A percentile compares a stretch with the other conserved stretches of the same genome.
Conservation (phyloP, 2,113 vertebrate genomes). For the Plecotus auritus region DNA sequence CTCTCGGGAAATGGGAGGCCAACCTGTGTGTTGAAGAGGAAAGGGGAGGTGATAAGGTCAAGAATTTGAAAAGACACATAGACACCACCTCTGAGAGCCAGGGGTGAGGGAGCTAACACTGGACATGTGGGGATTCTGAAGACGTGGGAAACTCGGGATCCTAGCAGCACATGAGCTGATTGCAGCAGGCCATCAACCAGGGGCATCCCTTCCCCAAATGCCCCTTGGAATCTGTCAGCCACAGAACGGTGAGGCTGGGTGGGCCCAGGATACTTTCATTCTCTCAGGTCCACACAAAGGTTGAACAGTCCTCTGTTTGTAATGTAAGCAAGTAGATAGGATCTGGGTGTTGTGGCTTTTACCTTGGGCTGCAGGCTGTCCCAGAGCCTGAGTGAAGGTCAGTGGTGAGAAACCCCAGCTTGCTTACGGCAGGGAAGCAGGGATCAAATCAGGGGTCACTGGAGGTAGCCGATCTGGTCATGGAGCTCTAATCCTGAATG, state of each 20-base stretch:
- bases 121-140: neutral
- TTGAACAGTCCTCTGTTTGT: neutral
- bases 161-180: neutral
- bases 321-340: slow-evolving; percentile 21
- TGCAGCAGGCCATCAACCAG: neutral
- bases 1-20: neutral
- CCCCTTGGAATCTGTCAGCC: neutral
- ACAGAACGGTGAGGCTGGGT: neutral
- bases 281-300: neutral
- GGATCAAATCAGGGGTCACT: neutral
- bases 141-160: neutral
- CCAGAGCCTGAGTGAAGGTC: neutral
- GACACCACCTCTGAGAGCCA: neutral
- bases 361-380: neutral
- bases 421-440: neutral
- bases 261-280: neutral
- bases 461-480: fast-evolving
- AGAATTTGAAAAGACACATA: neutral
- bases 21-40: neutral
- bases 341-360: slow-evolving; percentile 15
- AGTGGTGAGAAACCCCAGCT: neutral
- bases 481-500: neutral
- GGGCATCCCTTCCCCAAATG: fast-evolving
- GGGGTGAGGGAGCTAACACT: neutral
- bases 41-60: neutral